Percentiles rank a stretch among this genome's conserved stretches.
These are phyloP conservation scores for Acropternis orthonyx DNA, from an alignment of 2,797 vertebrate genomes.

Conservation along the genomic window DNA sequence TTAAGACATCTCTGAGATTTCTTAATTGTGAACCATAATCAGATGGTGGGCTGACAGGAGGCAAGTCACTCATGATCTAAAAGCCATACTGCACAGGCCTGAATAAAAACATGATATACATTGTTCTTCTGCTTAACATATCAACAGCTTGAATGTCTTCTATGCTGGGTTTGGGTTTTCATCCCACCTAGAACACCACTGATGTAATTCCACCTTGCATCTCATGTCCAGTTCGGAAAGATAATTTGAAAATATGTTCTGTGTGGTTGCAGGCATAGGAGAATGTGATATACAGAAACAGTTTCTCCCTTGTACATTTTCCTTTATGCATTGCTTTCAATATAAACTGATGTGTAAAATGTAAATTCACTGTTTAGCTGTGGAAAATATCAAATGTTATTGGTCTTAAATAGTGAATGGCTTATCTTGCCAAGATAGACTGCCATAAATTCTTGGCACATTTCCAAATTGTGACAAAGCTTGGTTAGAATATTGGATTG, in stretches of 20 bases:
- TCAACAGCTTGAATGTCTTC: not conserved
- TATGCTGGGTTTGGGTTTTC: not conserved
- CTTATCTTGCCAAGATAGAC: not conserved
- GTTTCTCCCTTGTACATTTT: not conserved
- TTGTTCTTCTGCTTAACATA: not conserved
- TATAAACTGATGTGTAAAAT: not conserved
- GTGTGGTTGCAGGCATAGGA: not conserved
- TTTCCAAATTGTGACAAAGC: not conserved
- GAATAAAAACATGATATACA: not conserved
- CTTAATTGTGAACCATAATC: not conserved
- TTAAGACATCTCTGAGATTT: not conserved
- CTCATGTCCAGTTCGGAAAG: not conserved
- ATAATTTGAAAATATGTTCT: not conserved
- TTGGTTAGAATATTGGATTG: not conserved
- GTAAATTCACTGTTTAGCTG: not conserved
- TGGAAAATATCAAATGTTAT: not conserved
- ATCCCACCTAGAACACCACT: not conserved
- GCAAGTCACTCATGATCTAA: not conserved
- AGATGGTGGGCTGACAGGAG: not conserved
- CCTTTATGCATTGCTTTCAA: not conserved
- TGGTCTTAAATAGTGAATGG: not conserved
- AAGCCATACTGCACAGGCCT: not conserved
- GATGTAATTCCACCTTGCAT: not conserved
- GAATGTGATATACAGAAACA: not conserved
- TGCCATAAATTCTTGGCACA: not conserved